These are phyloP conservation scores for Thalpophila matura DNA, from an alignment of 2,888 invertebrate species.

Conservation along the genomic window DNA sequence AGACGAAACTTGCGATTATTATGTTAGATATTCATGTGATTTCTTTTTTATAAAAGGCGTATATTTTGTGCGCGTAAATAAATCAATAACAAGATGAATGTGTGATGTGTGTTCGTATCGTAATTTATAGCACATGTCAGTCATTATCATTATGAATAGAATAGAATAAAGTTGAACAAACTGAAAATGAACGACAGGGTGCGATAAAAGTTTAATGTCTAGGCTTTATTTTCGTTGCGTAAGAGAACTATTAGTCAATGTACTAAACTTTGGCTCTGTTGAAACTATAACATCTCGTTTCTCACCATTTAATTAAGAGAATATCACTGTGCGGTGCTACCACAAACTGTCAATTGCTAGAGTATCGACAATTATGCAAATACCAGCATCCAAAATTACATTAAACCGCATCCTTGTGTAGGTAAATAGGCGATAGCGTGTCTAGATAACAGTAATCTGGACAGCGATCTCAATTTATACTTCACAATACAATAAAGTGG, in stretches of 20 bases:
- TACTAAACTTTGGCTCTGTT: background rate
- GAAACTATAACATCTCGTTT: background rate
- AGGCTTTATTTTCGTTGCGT: background rate
- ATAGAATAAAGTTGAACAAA: slow-evolving; percentile 36
- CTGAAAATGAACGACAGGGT: slow-evolving; percentile 27
- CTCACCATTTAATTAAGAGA: background rate
- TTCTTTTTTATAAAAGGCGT: slow-evolving; percentile 28
- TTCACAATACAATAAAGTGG: slow-evolving; percentile 57
- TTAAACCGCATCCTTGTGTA: slow-evolving; percentile 37
- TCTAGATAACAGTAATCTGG: slow-evolving; percentile 52
- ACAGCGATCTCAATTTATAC: slow-evolving; percentile 48
- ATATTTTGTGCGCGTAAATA: slow-evolving; percentile 34
- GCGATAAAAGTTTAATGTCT: slow-evolving; percentile 31
- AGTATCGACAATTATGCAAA: slow-evolving; percentile 40
- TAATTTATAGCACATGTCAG: slow-evolving; percentile 37
- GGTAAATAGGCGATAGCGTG: slow-evolving; percentile 52
- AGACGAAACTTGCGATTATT: slow-evolving; percentile 45
- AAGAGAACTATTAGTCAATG: background rate
- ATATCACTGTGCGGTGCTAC: background rate
- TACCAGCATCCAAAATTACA: slow-evolving; percentile 37
- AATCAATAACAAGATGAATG: slow-evolving; percentile 38
- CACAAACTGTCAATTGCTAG: slow-evolving; percentile 13
- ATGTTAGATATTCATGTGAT: slow-evolving; percentile 9
- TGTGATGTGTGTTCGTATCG: slow-evolving; percentile 29
- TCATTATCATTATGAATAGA: slow-evolving; percentile 32